Percentiles rank a stretch among this genome's conserved stretches.
Conservation (phyloP, 2,888 invertebrate species). For the Calephelis perditalis region DNA sequence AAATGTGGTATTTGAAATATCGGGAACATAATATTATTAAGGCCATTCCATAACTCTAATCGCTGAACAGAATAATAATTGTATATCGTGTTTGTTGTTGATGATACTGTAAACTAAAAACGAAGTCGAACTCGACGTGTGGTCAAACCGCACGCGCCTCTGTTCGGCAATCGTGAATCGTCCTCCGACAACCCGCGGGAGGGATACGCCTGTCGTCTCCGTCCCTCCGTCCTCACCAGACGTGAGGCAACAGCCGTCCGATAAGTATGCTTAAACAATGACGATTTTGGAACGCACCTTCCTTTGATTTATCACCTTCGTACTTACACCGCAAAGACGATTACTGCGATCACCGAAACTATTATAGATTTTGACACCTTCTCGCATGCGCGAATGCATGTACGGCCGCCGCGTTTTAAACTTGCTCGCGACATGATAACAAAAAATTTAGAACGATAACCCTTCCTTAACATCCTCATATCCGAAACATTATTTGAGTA, state of each 20-base stretch:
- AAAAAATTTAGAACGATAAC: constrained; percentile 66
- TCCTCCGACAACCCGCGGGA: constrained; percentile 56
- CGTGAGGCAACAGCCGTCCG: constrained; percentile 35
- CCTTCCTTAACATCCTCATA: constrained; percentile 48
- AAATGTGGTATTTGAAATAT: too few species aligned
- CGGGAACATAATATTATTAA: too few species aligned
- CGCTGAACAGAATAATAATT: too few species aligned
- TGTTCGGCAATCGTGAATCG: constrained; percentile 56
- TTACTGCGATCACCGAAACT: constrained; percentile 55
- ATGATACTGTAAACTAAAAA: constrained; percentile 58
- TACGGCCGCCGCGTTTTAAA: constrained; percentile 74
- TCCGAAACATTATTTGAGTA: constrained; percentile 37
- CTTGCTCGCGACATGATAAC: constrained; percentile 68
- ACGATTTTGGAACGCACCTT: constrained; percentile 47
- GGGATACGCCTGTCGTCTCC: constrained; percentile 62
- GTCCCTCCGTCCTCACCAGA: constrained; percentile 43
- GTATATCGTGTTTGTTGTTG: constrained; percentile 40
- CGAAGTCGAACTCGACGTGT: constrained; percentile 54
- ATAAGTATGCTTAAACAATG: constrained; percentile 45
- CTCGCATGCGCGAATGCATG: constrained; percentile 76
- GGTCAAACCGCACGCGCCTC: constrained; percentile 64
- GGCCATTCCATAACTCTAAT: too few species aligned
- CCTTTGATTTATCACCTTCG: constrained; percentile 43
- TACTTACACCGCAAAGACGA: constrained; percentile 48
- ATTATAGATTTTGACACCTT: constrained; percentile 76